A percentile compares a stretch with the other conserved stretches of the same genome.
These are phyloP conservation scores for Nymphicus hollandicus DNA, from an alignment of 2,113 vertebrate genomes.

Conservation along the genomic window DNA sequence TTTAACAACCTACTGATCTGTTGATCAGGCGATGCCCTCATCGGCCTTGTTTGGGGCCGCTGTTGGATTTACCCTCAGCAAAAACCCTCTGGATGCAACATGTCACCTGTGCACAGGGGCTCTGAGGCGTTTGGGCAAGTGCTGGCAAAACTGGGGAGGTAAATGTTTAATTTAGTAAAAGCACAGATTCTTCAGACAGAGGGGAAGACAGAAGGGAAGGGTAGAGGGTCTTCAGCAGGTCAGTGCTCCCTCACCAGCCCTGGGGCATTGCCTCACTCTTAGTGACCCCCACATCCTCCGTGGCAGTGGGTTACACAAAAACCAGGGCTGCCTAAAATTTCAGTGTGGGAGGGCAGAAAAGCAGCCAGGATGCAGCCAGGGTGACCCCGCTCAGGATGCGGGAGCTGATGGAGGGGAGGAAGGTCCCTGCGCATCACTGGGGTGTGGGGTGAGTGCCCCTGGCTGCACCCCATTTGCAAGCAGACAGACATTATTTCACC, in stretches of 20 bases:
- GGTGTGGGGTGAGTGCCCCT: not conserved
- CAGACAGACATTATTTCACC: conserved; percentile 26
- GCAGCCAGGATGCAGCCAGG: rapidly evolving
- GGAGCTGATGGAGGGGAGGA: not conserved
- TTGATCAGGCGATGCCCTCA: not conserved
- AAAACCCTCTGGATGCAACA: not conserved
- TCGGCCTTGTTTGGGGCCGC: rapidly evolving
- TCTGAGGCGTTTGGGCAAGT: not conserved
- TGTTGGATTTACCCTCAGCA: not conserved
- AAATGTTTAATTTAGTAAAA: not conserved
- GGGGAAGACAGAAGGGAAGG: rapidly evolving
- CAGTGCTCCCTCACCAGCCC: rapidly evolving
- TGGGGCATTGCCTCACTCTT: rapidly evolving
- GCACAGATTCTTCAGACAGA: not conserved
- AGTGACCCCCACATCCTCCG: not conserved
- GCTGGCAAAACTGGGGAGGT: not conserved
- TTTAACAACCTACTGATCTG: not conserved
- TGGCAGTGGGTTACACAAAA: not conserved
- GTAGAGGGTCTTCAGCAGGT: not conserved
- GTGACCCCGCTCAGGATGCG: rapidly evolving
- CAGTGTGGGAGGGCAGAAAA: rapidly evolving
- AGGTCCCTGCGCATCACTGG: rapidly evolving
- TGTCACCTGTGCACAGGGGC: rapidly evolving
- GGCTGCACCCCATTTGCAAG: not conserved
- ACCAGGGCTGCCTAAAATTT: not conserved